Evolutionary conservation across 2,113 vertebrate genomes (phyloP), one percentile per base, ranked within the genome.

Genomic region (Phainopepla nitens): DNA sequence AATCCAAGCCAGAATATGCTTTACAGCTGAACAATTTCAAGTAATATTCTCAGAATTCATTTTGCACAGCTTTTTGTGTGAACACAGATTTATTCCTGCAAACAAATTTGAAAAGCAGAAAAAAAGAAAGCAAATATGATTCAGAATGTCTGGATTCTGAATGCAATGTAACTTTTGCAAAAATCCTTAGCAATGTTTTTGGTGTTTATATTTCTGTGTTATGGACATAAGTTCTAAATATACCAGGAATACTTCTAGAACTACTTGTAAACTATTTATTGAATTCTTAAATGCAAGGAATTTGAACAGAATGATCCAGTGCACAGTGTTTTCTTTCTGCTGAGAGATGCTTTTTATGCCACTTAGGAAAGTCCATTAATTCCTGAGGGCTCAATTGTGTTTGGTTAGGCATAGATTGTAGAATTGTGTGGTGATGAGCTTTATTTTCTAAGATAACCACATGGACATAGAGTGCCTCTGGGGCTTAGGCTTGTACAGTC

Each of bases 401-500:
- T 71, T 96, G 70, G 66, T 69, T 93, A 88, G 66, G 49, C 75
- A 88, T 44, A 94, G 91, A 93, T 82, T 85, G 60, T 70, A 75
- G 75, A 94, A 73, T 9, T 82, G 23, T 29, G 33, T 66, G 54
- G 47, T 90, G 68, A 90, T 78, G 85, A 93, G 76, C 82, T 81
- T 77, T 47, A 60, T 90, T 94, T 96, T 92, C 31, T 66, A 60
- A 88, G 93, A 93, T 96, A 96, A 96, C 84, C 75, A 82, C 71
- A 77, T 70, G 70, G 79, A 85, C 82, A 35, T 27, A 81, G 68
- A 77, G 36, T 71, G 87, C 82, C 93, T 94, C 82, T 92, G 56
- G 85, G 96, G 64, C 64, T 83, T 47, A 66, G 41, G 62, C 64
- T 77, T 80, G 51, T 82, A 71, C 15, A 87, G 45, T 61, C 58